Evolutionary conservation across 2,113 vertebrate genomes (phyloP), one percentile per base, ranked within the genome.

Genomic region (Sturnus vulgaris): DNA sequence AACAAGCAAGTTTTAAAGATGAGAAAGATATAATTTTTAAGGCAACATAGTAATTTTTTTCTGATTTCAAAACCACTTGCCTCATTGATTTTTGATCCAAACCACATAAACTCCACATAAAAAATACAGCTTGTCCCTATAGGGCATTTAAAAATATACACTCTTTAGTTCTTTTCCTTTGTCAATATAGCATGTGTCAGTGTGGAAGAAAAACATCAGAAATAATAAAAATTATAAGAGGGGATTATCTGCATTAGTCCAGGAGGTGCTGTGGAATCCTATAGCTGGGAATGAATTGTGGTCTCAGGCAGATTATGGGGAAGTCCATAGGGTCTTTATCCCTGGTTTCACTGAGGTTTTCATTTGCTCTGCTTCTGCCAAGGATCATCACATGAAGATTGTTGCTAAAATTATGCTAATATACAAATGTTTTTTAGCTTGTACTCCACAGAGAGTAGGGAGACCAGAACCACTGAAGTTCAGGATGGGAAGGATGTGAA

Each of bases 41-140:
- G 70, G 77, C 92, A 93, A 94, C 82, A 52, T 65, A 92, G 82
- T 86, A 82, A 93, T 96, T 97, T 95, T 95, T 37, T 96, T 88
- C 90, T 93, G 80, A 90, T 96, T 96, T 95, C 90, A 88, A 95
- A 96, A 88, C 93, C 90, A 88, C 80, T 96, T 82, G 77, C 77
- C 76, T 92, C 69, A 91, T 61, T 91, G 95, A 84, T 93, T 95
- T 95, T 94, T 90, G 80, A 86, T 94, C 96, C 95, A 97, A 97
- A 95, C 95, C 96, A 82, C 94, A 93, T 60, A 82, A 88, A 90
- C 22, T 37, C 71, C 28, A 31, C 68, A 71, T 86, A 84, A 95
- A 92, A 90, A 95, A 92, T 84, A 61, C 22, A 93, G 92, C 40
- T 24, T 84, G 28, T 95, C 72, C 77, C 82, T 75, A 49, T 7